These are phyloP conservation scores for Zaprionus inermis DNA, from an alignment of 1,140 invertebrate species.

Conservation along the genomic window DNA sequence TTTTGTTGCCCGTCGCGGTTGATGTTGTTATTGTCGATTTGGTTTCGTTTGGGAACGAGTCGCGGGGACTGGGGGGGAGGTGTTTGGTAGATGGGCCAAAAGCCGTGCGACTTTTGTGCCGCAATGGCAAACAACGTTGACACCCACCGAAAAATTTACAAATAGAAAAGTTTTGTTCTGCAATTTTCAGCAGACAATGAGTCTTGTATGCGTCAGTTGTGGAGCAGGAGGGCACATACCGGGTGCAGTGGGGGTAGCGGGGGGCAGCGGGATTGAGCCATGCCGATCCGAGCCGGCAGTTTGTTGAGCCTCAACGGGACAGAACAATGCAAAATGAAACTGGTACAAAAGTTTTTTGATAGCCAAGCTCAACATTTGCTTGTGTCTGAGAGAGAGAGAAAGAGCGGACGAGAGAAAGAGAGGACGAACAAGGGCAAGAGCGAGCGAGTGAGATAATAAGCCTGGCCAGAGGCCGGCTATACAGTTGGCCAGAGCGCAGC, in stretches of 20 bases:
- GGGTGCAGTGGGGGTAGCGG: no score
- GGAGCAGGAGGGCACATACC: not conserved
- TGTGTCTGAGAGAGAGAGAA: no score
- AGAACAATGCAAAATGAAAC: slow-evolving; percentile 71
- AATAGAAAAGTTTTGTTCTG: slow-evolving; percentile 63
- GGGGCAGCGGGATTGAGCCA: not conserved
- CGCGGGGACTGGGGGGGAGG: not conserved
- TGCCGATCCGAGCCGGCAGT: slow-evolving; percentile 1
- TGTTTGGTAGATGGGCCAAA: not conserved
- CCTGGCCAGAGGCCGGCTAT: slow-evolving; percentile 39
- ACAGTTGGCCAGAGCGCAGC: slow-evolving; percentile 26
- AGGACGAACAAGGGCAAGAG: no score
- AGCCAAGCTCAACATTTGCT: slow-evolving; percentile 22
- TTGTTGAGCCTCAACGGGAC: slow-evolving; percentile 13
- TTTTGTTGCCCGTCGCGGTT: slow-evolving; percentile 16
- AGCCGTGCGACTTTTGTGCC: slow-evolving; percentile 57
- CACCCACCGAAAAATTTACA: slow-evolving; percentile 61
- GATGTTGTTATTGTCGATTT: slow-evolving; percentile 30
- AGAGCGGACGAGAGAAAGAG: not conserved
- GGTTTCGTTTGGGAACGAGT: slow-evolving; percentile 28
- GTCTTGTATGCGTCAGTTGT: not conserved
- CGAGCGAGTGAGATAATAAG: slow-evolving; percentile 53
- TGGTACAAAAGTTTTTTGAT: slow-evolving; percentile 56
- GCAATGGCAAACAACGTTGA: slow-evolving; percentile 53
- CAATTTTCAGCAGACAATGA: slow-evolving; percentile 50